These are phyloP conservation scores for Metacarcinus magister DNA, from an alignment of 2,888 invertebrate species.

Conservation along the genomic window DNA sequence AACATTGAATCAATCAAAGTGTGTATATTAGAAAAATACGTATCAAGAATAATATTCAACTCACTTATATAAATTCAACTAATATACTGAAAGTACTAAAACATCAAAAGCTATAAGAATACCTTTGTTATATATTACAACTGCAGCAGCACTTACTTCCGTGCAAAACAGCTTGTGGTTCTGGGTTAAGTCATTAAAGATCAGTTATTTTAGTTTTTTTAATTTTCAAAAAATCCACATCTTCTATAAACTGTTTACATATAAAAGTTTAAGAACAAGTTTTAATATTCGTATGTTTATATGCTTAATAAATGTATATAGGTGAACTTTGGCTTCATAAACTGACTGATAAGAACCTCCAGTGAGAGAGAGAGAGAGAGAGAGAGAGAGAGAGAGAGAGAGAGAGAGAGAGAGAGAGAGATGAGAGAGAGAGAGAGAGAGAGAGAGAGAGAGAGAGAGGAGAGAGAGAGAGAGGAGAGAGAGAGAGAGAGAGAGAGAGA, in stretches of 20 bases:
- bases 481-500: not conserved
- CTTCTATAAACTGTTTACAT: constrained; percentile 71
- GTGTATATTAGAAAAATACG: constrained; percentile 31
- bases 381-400: constrained; percentile 45
- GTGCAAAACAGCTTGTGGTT: not conserved
- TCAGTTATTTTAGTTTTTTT: constrained; percentile 49
- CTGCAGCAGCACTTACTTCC: not conserved
- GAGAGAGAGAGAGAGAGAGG: not conserved
- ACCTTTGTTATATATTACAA: not conserved
- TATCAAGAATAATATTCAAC: constrained; percentile 8
- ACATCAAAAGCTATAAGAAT: not conserved
- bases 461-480: constrained; percentile 18
- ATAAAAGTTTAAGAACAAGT: constrained; percentile 71
- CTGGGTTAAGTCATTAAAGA: constrained; percentile 45
- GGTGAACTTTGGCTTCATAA: constrained; percentile 69
- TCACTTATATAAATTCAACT: not conserved
- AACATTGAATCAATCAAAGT: constrained; percentile 16
- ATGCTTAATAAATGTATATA: constrained; percentile 63
- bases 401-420: constrained; percentile 30
- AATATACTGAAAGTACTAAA: constrained; percentile 23
- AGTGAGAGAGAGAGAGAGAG: constrained; percentile 42
- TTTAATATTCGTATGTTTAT: constrained; percentile 62
- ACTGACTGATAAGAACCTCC: not conserved
- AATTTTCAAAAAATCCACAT: constrained; percentile 70
- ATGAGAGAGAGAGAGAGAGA: constrained; percentile 52